These are phyloP conservation scores for Oryzaephilus surinamensis DNA, from an alignment of 1,140 invertebrate genomes.

Conservation along the genomic window DNA sequence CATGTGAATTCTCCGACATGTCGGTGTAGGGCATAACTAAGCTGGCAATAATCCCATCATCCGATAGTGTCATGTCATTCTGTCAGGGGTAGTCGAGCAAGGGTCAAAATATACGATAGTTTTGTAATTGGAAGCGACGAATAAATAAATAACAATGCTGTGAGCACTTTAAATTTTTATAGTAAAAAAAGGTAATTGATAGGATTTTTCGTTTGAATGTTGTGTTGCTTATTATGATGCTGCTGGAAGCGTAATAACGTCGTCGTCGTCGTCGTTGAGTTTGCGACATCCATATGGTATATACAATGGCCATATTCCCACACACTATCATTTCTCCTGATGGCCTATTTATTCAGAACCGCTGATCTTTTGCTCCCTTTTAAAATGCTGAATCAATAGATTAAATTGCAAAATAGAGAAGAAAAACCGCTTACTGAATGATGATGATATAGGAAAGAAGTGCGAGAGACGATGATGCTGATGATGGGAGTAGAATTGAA, in stretches of 20 bases:
- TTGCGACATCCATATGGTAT: no score
- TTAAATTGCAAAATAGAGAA: conserved; percentile 32
- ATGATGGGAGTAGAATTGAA: no score
- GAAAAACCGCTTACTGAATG: no score
- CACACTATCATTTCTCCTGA: conserved; percentile 26
- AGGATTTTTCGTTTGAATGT: no score
- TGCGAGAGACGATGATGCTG: no score
- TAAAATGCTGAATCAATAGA: conserved; percentile 33
- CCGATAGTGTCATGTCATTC: conserved; percentile 35
- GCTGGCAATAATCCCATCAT: conserved; percentile 33
- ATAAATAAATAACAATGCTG: conserved; percentile 9
- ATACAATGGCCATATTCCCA: conserved; percentile 47
- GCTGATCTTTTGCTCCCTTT: conserved; percentile 34
- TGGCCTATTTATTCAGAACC: conserved; percentile 33
- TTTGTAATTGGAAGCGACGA: no score
- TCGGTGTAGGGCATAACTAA: conserved; percentile 30
- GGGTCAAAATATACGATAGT: conserved; percentile 19
- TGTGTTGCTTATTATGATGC: no score
- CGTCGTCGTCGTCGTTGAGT: no score
- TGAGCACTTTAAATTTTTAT: conserved; percentile 41
- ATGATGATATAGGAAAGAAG: no score
- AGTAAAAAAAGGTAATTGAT: no score
- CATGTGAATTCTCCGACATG: conserved; percentile 26
- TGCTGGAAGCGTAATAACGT: no score
- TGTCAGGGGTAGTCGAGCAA: conserved; percentile 27